Conservation (phyloP, 2,888 invertebrate species). For the Caenorhabditis sp. region DNA sequence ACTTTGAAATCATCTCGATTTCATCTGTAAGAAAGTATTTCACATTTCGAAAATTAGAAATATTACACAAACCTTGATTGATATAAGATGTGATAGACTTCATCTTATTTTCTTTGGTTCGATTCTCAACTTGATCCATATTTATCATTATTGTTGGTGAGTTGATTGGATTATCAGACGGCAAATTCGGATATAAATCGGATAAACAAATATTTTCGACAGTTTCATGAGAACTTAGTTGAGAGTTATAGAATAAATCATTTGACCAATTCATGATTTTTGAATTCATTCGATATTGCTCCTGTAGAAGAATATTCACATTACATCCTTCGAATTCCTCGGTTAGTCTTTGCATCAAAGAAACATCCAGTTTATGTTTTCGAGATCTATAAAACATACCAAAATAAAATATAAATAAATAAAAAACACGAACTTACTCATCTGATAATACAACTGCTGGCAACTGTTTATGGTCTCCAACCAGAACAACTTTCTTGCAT, state of each 20-base stretch:
- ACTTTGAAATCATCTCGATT: constrained; percentile 21
- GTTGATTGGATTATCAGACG: constrained; percentile 7
- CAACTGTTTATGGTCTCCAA: constrained; percentile 66
- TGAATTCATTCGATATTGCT: constrained; percentile 64
- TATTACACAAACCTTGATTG: background rate
- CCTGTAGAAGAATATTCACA: constrained; percentile 51
- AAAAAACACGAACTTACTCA: constrained; percentile 6
- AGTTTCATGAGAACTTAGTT: constrained; percentile 42
- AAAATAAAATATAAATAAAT: no score
- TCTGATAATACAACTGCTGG: constrained; percentile 47
- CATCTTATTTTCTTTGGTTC: constrained; percentile 18
- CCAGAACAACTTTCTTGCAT: constrained; percentile 52
- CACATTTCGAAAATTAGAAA: background rate
- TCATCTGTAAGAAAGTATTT: constrained; percentile 31
- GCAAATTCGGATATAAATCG: constrained; percentile 18
- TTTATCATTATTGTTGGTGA: constrained; percentile 30
- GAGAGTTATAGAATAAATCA: constrained; percentile 57
- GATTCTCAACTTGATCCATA: constrained; percentile 13
- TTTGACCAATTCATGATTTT: constrained; percentile 67
- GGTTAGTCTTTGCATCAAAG: constrained; percentile 48
- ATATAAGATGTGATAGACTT: constrained; percentile 4
- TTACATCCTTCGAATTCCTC: constrained; percentile 42
- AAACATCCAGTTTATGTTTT: constrained; percentile 18
- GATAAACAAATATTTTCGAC: constrained; percentile 35
- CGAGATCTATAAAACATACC: constrained; percentile 17